Evolutionary conservation across 2,797 vertebrate species (phyloP), one percentile per base, ranked within the genome.

Genomic region (Scomberomorus guttatus): DNA sequence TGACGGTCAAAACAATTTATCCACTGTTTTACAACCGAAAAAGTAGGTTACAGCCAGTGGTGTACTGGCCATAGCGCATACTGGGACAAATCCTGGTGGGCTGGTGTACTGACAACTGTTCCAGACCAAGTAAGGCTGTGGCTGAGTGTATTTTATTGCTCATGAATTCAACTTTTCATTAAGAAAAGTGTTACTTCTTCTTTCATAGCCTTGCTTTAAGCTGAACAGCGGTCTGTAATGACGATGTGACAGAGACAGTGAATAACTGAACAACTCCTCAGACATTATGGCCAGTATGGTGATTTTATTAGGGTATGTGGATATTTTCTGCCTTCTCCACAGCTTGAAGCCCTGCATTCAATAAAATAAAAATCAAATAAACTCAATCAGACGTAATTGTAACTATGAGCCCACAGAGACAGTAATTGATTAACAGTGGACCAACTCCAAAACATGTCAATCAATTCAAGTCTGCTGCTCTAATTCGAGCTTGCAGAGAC

Each of bases 321-420:
- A 70, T 5, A 0, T n/a, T 61, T 57, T 62, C 37, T 70, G 32
- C 18, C 25, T 80, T 37, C 34, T 37, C 34, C 48, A 20, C 24
- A 58, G 18, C 3, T 76, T 14, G 39, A 62, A n/a, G 60, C 32
- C 11, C 18, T 51, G 14, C 2, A 2, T 25, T 62, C n/a, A 60
- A 14, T 69, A 56, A 68, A 70, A 69, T 10, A 32, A 34, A 77
- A 51, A 22, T 71, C 7, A 75, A 60, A 34, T 20, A 75, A 17
- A 44, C n/a, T 52, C 0, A 52, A 20, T 34, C 57, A 42, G 5
- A 17, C 54, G 25, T 9, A 3, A 6, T 60, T 68, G 39, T 73
- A 67, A 68, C 13, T 50, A 66, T n/a, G 5, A 20, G 3, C n/a
- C 5, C 34, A 55, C 18, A 24, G 50, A 27, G 29, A 64, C 22